These are phyloP conservation scores for Atethmia centrago DNA, from an alignment of 2,888 invertebrate genomes.

Conservation along the genomic window DNA sequence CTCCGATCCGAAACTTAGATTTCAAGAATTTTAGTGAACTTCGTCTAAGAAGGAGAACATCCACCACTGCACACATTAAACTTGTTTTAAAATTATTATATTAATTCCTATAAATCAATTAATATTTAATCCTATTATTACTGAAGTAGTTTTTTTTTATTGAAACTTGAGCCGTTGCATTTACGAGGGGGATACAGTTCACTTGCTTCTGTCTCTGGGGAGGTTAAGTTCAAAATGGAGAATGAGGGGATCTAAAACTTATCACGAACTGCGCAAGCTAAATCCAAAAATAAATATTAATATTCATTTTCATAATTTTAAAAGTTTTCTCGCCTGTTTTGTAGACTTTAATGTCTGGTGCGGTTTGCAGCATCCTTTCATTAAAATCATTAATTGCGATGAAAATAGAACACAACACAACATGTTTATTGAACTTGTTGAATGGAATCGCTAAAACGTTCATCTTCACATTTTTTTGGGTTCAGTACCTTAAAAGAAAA, in stretches of 20 bases:
- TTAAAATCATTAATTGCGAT: conserved; percentile 21
- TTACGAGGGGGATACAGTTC: neutral
- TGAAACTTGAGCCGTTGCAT: conserved; percentile 19
- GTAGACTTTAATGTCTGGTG: conserved; percentile 5
- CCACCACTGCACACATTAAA: too few relatives aligned
- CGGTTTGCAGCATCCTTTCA: conserved; percentile 21
- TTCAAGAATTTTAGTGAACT: too few relatives aligned
- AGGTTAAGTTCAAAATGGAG: conserved; percentile 12
- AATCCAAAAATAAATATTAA: neutral
- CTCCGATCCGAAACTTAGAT: too few relatives aligned
- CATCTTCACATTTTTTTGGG: too few relatives aligned
- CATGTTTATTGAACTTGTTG: neutral
- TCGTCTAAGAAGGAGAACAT: too few relatives aligned
- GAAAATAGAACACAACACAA: conserved; percentile 15
- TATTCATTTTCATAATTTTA: neutral
- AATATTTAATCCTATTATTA: too few relatives aligned
- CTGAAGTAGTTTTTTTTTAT: conserved; percentile 22
- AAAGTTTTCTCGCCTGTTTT: neutral
- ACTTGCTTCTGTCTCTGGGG: conserved; percentile 23
- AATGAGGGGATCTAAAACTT: neutral
- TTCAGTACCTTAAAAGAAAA: too few relatives aligned
- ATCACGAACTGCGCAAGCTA: too few relatives aligned
- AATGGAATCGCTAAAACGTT: neutral
- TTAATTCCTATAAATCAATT: too few relatives aligned
- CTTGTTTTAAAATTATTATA: too few relatives aligned